These are phyloP conservation scores for Gobiocypris rarus DNA, from an alignment of 2,113 vertebrate genomes.

Conservation along the genomic window DNA sequence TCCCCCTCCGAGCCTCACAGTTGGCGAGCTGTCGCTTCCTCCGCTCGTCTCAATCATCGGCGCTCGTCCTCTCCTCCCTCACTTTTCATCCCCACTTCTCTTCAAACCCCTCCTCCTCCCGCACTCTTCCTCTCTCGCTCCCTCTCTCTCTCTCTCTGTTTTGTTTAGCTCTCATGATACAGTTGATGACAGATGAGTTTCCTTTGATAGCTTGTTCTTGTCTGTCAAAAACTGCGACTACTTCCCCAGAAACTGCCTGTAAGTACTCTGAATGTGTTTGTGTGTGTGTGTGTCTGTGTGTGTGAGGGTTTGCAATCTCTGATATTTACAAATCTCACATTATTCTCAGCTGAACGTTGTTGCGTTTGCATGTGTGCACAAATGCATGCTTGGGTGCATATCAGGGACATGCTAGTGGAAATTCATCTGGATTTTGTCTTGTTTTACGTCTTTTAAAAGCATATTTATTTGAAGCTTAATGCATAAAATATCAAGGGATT, in stretches of 20 bases:
- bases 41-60: slow-evolving; percentile 42
- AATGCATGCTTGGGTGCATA: slow-evolving; percentile 11
- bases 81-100: slow-evolving; percentile 29
- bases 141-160: slow-evolving; percentile 23
- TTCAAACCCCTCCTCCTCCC: slow-evolving; percentile 43
- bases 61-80: slow-evolving; percentile 43
- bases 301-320: not conserved
- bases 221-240: slow-evolving; percentile 50
- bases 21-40: slow-evolving; percentile 42
- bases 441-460: not conserved
- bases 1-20: slow-evolving; percentile 58
- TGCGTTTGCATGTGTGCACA: slow-evolving; percentile 16
- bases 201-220: slow-evolving; percentile 64
- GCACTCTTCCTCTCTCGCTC: slow-evolving; percentile 37
- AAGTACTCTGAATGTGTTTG: slow-evolving; percentile 31
- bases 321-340: slow-evolving; percentile 1
- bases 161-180: slow-evolving; percentile 52
- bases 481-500: not conserved
- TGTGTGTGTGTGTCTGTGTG: slow-evolving; percentile 20
- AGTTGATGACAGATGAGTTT: slow-evolving; percentile 71
- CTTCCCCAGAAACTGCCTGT: slow-evolving; percentile 50
- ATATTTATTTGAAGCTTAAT: not conserved
- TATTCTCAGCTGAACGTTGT: not conserved
- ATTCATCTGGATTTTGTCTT: not conserved
- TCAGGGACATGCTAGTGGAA: not conserved